phyloP scores from a whole-genome alignment of 2,888 invertebrate genomes.

The Monopis laevigella region DNA sequence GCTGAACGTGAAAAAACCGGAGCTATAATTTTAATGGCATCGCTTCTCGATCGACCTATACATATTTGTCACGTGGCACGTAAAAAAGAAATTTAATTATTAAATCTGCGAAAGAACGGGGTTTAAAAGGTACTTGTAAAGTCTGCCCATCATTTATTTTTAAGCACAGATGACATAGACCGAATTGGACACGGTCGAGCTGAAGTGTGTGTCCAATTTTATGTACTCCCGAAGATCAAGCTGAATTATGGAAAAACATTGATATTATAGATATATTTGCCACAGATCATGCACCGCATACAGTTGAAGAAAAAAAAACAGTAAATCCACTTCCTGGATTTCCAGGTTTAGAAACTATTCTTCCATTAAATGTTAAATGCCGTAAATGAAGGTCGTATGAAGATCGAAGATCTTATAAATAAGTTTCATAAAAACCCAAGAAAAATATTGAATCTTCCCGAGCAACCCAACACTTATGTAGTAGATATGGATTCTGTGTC shows the following conservation, averaged over 20 bases:
- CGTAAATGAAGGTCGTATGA: conserved; percentile 86
- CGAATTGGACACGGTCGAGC: conserved; percentile 75
- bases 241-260: conserved; percentile 98
- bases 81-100: conserved; percentile 95
- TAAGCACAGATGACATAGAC: conserved; percentile 81
- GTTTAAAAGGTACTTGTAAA: conserved; percentile 95
- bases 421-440: conserved; percentile 95
- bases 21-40: conserved; percentile 89
- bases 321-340: conserved; percentile 91
- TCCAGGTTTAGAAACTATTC: conserved; percentile 96
- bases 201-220: conserved; percentile 89
- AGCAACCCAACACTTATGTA: conserved; percentile 95
- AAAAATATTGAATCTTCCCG: conserved; percentile 94
- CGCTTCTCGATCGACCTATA: conserved; percentile 86
- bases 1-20: conserved; percentile 97
- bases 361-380: conserved; percentile 93
- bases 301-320: conserved; percentile 86
- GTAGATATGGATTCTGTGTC: conserved; percentile 94
- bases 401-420: conserved; percentile 89
- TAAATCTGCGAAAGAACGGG: conserved; percentile 88
- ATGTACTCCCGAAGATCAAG: conserved; percentile 88
- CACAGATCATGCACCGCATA: conserved; percentile 95
- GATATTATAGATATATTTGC: conserved; percentile 97
- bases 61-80: conserved; percentile 98
- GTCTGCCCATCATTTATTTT: conserved; percentile 98